phyloP scores from a whole-genome alignment of 2,888 invertebrate species.

The Drosophila peninsularis region DNA sequence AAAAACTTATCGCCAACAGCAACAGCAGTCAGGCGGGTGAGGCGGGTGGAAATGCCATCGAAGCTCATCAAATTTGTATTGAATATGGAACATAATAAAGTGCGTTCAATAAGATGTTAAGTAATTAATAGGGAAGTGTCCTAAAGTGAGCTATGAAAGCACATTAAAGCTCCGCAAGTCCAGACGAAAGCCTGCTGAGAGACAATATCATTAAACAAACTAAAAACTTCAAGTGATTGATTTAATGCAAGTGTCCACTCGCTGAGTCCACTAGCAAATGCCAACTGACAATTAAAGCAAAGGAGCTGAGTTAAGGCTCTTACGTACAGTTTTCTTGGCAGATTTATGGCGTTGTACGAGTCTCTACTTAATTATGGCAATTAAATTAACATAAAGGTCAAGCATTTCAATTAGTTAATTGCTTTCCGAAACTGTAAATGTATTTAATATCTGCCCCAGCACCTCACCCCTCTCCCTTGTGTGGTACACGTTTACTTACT shows the following conservation, averaged over 20 bases:
- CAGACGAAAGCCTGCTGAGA: no score
- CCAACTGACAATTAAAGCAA: neutral
- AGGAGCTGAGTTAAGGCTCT: neutral
- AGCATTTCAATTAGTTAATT: constrained; percentile 12
- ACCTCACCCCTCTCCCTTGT: neutral
- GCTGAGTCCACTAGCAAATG: neutral
- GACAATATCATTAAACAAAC: no score
- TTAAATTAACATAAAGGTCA: constrained; percentile 3
- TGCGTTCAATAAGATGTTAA: constrained; percentile 27
- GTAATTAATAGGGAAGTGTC: constrained; percentile 25
- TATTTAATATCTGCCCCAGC: neutral
- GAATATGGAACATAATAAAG: constrained; percentile 27
- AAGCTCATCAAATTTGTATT: constrained; percentile 53
- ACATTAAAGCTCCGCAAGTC: neutral
- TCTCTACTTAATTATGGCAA: neutral
- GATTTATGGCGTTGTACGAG: neutral
- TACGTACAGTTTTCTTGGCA: neutral
- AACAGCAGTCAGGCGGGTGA: constrained; percentile 4
- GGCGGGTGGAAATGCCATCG: constrained; percentile 6
- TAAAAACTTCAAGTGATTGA: neutral
- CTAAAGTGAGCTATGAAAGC: neutral
- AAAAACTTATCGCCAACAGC: constrained; percentile 28
- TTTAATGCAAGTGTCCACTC: neutral
- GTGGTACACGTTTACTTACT: no score
- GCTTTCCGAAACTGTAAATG: neutral